Base-by-base conservation (phyloP, 2,888 invertebrate species). In the Itoplectis maculator region DNA sequence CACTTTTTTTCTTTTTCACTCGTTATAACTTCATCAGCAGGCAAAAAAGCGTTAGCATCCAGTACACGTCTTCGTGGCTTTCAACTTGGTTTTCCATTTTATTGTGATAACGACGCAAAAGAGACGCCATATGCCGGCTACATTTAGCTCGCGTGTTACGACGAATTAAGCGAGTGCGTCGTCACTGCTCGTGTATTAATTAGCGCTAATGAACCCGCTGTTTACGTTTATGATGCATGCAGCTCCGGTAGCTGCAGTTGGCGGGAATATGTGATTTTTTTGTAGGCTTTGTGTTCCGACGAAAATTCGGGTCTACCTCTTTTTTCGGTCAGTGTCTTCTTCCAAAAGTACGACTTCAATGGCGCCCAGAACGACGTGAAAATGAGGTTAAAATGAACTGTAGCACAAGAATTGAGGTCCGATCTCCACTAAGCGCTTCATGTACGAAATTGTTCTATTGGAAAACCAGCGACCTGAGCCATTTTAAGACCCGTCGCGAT, bases 121-220 rank as follows among this genome's bases (percentile, higher is more conserved):
- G 65, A 70, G 72, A 49, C 20, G 78, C 68, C 20, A 69, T 42
- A 23, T 54, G 63, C 9, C 45, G 79, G 45, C 20, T 61, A 75
- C 68, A 72, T 79, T 82, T 45, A 66, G 79, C 66, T 75, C 51
- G 75, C 75, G 82, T 76, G 82, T 66, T 59, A 61, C 37, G 47
- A 23, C 59, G 49, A 66, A 70, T 76, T 79, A 72, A 75, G 65
- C 75, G 75, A 72, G 73, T n/a, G 72, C 23, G 70, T 54, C 47
- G 79, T 74, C 20, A 20, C 18, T 11, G 66, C 70, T 66, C 75
- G 72, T 72, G 72, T 79, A 79, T 82, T 82, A 79, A 82, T 82
- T 82, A 82, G 59, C 29, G 56, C 75, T 79, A 79, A 82, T 82
- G 79, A 82, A 82, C 75, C 61, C 65, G 70, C 72, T 72, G 70